Percentiles rank a stretch among this genome's conserved stretches.
phyloP scores from a whole-genome alignment of 2,113 vertebrate species.

The Catharus bicknelli region DNA sequence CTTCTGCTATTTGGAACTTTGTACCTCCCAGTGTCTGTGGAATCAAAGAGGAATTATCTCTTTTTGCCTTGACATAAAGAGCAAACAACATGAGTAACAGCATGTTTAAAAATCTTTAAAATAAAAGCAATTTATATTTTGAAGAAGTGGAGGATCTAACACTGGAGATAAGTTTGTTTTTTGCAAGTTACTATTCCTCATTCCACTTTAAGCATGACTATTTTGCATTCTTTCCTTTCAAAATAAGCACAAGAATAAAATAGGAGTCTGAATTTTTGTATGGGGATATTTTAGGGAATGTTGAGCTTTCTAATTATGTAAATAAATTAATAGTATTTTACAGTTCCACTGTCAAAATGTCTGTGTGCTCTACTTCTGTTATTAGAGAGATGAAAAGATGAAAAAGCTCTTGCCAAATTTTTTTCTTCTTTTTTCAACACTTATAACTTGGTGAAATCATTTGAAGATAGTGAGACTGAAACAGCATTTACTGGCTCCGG shows the following conservation, averaged over 20 bases:
- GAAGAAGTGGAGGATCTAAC: not conserved
- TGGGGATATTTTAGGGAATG: not conserved
- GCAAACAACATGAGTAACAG: not conserved
- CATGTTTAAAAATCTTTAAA: not conserved
- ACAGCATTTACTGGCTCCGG: not conserved
- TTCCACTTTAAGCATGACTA: not conserved
- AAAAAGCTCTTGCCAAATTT: not conserved
- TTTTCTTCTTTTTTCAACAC: not conserved
- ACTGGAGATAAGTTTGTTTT: not conserved
- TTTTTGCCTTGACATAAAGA: not conserved
- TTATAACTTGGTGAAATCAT: not conserved
- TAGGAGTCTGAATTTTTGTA: not conserved
- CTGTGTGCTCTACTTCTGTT: not conserved
- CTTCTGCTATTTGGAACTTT: not conserved
- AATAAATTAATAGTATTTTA: slow-evolving; percentile 4
- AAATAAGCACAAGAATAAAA: not conserved
- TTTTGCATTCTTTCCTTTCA: not conserved
- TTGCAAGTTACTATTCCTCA: not conserved
- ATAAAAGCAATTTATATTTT: not conserved
- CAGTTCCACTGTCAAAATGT: not conserved
- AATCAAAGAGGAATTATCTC: not conserved
- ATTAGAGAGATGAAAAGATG: not conserved
- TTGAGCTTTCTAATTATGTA: not conserved
- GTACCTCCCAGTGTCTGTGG: not conserved
- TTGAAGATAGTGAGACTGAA: not conserved